Base-by-base conservation (phyloP, 2,797 vertebrate genomes). In the Platalea minor region DNA sequence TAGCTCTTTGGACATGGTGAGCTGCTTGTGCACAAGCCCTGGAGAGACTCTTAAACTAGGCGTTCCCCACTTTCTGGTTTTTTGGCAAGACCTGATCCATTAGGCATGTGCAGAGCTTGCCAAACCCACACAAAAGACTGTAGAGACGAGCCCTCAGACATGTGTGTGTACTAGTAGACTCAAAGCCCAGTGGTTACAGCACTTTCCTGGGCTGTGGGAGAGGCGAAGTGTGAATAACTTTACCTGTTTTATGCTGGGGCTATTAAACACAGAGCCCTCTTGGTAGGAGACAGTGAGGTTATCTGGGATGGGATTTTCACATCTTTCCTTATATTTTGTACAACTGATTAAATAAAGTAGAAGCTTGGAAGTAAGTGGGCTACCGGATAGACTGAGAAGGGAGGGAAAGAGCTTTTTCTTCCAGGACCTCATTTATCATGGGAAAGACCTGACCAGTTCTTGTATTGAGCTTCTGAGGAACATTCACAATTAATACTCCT, bases 111-210 rank as follows among this genome's bases (percentile, higher is more conserved):
- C 67, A 28, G 93, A 37, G 78, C 91, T 82, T 97, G 96, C 95
- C 93, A 96, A 96, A 96, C 35, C 95, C 96, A 95, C 95, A 95
- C 92, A 83, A 95, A 95, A 96, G 95, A 79, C 91, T 63, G 95
- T 92, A 89, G 81, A 74, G 92, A 84, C 14, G 70, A 92, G 92
- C 87, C 88, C 87, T 93, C 91, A 80, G 95, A 87, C 84, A 51
- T 91, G 92, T 94, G 92, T 20, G 92, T 68, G 91, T 37, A 86
- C 81, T 7, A 53, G 91, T 14, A 92, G 84, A 74, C 90, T 46
- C 85, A 7, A 6, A 91, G 60, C 35, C 70, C 41, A 1, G 72
- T 9, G 83, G 64, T 77, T 80, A 7, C 72, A 33, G 91, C n/a
- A n/a, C 88, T 80, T 77, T 45, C 79, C 80, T 64, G 82, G 84